phyloP scores from a whole-genome alignment of 2,888 invertebrate species.

The Noctuana brunneofusca region DNA sequence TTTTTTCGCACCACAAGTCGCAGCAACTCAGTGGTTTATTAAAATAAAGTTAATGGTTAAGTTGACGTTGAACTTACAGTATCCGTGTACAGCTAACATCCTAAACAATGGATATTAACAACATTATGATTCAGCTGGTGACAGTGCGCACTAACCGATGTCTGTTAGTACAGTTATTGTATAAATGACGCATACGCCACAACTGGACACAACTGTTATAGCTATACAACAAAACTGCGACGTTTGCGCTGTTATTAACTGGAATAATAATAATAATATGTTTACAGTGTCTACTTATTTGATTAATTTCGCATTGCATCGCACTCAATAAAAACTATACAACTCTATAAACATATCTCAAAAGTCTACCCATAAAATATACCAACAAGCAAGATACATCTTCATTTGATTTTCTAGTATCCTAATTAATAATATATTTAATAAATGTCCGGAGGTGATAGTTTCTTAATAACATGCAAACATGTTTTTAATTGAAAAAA shows the following conservation, averaged over 20 bases:
- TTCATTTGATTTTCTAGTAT: no score
- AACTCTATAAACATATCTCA: no score
- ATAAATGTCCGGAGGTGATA: no score
- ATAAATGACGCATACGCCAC: constrained; percentile 54
- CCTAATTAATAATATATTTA: no score
- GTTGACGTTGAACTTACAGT: constrained; percentile 12
- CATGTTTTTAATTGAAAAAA: no score
- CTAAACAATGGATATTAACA: constrained; percentile 55
- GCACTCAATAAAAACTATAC: no score
- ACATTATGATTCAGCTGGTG: constrained; percentile 57
- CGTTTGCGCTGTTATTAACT: constrained; percentile 10
- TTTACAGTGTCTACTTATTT: not conserved
- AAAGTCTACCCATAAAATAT: no score
- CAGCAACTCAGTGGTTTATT: not conserved
- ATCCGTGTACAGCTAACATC: constrained; percentile 41
- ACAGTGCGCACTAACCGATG: constrained; percentile 51
- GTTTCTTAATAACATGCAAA: no score
- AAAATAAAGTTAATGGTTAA: constrained; percentile 1
- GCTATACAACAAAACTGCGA: constrained; percentile 29
- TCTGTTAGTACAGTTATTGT: constrained; percentile 49
- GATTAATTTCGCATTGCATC: no score
- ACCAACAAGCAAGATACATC: no score
- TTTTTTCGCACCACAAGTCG: not conserved
- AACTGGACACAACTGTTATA: constrained; percentile 36
- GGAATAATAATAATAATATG: constrained; percentile 1